These are phyloP conservation scores for Philereme vetulata DNA, from an alignment of 2,888 invertebrate species.

Conservation along the genomic window DNA sequence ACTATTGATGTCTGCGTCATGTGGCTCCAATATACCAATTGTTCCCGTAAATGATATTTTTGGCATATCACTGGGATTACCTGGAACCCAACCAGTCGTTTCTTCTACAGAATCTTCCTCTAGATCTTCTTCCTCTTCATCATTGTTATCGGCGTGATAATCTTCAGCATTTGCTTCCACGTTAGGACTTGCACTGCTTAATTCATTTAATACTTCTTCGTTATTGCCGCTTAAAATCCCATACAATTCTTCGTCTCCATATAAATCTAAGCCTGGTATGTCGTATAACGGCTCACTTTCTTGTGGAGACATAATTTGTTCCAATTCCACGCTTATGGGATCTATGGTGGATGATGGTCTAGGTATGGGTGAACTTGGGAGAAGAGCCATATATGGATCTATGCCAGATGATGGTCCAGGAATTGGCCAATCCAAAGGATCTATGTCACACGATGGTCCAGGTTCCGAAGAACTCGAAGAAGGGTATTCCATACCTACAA, in stretches of 20 bases:
- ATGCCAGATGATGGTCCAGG: too few species aligned
- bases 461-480: too few species aligned
- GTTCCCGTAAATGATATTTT: conserved; percentile 22
- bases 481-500: too few species aligned
- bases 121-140: too few species aligned
- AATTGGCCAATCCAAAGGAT: too few species aligned
- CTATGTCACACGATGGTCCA: too few species aligned
- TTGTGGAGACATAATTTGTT: conserved; percentile 26
- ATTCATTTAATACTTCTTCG: conserved; percentile 24
- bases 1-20: conserved; percentile 18
- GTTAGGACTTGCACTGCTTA: conserved; percentile 27
- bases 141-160: too few species aligned
- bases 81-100: conserved; percentile 12
- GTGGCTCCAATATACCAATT: conserved; percentile 17
- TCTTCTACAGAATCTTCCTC: conserved; percentile 26
- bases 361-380: conserved; percentile 2
- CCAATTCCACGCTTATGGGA: conserved; percentile 19
- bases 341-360: conserved; percentile 11
- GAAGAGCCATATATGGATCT: too few species aligned
- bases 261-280: conserved; percentile 23
- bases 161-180: conserved; percentile 20
- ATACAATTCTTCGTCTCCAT: conserved; percentile 25
- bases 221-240: conserved; percentile 27
- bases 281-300: conserved; percentile 14
- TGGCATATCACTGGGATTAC: conserved; percentile 7